Evolutionary conservation across 2,888 invertebrate genomes (phyloP).

Genomic region (Sialis fuliginosa): DNA sequence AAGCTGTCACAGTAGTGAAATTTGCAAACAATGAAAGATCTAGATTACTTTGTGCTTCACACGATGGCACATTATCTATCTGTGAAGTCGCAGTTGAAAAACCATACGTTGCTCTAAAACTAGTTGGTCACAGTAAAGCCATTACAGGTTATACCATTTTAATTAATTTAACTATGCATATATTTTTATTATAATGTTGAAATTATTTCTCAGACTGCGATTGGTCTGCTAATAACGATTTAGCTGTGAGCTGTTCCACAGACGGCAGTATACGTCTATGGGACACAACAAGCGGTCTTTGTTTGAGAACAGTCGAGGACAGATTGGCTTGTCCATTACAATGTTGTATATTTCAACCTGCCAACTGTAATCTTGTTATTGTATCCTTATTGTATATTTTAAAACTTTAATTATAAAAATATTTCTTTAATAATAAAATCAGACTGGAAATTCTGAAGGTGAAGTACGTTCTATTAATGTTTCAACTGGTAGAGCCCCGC

Average conservation of each 20-base stretch:
- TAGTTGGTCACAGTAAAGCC: constrained; percentile 59
- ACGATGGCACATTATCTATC: constrained; percentile 62
- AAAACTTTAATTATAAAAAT: too few species aligned
- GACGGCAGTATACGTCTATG: constrained; percentile 61
- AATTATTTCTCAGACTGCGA: constrained; percentile 39
- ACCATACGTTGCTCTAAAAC: constrained; percentile 48
- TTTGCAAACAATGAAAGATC: constrained; percentile 74
- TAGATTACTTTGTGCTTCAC: constrained; percentile 59
- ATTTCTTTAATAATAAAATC: not conserved
- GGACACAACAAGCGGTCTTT: constrained; percentile 36
- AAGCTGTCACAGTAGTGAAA: constrained; percentile 58
- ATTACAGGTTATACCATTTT: constrained; percentile 39
- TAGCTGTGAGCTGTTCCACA: constrained; percentile 57
- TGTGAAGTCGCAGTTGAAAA: constrained; percentile 58
- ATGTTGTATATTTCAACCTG: constrained; percentile 64
- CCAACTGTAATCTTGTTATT: constrained; percentile 72
- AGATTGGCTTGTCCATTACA: constrained; percentile 41
- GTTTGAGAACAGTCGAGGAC: constrained; percentile 45
- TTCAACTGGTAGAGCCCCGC: constrained; percentile 66
- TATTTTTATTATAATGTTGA: not conserved
- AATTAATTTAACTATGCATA: not conserved
- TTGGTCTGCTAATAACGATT: constrained; percentile 75
- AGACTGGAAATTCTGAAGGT: constrained; percentile 56
- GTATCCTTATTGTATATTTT: constrained; percentile 39
- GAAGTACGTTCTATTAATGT: constrained; percentile 65